Evolutionary conservation across 2,113 vertebrate species (phyloP).

Genomic region (Nothoprocta pentlandii): DNA sequence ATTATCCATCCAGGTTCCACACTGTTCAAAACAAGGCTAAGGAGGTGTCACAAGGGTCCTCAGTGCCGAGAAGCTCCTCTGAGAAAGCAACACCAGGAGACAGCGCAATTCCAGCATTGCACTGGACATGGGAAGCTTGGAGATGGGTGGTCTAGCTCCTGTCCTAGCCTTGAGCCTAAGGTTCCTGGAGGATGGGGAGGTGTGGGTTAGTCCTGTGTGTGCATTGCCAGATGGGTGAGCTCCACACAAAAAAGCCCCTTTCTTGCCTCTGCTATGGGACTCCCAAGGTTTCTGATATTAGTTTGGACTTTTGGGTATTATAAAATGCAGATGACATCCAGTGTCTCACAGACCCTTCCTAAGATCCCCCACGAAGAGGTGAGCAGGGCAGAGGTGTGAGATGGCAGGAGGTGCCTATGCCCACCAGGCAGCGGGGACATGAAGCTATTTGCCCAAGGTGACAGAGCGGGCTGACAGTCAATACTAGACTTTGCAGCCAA

Average conservation of each 20-base stretch:
- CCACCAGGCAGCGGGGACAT: rapidly evolving
- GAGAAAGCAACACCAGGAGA: background rate
- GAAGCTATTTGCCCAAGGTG: rapidly evolving
- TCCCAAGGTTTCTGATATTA: rapidly evolving
- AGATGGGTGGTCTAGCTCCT: background rate
- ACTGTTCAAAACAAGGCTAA: background rate
- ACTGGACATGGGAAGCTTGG: background rate
- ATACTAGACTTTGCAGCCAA: rapidly evolving
- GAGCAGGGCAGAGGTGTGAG: rapidly evolving
- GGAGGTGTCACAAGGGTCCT: background rate
- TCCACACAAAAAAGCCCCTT: background rate
- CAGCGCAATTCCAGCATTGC: rapidly evolving
- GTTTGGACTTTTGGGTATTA: rapidly evolving
- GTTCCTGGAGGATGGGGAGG: background rate
- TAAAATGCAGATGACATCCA: rapidly evolving
- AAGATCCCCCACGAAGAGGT: background rate
- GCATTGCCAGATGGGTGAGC: background rate
- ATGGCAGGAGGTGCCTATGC: background rate
- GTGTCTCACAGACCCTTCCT: rapidly evolving
- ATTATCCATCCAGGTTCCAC: background rate
- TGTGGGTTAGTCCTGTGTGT: background rate
- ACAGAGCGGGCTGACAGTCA: rapidly evolving
- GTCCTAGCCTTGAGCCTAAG: rapidly evolving
- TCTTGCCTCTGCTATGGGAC: rapidly evolving
- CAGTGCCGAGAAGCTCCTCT: rapidly evolving